phyloP scores from a whole-genome alignment of 2,888 invertebrate genomes.

The Norana najaformis region DNA sequence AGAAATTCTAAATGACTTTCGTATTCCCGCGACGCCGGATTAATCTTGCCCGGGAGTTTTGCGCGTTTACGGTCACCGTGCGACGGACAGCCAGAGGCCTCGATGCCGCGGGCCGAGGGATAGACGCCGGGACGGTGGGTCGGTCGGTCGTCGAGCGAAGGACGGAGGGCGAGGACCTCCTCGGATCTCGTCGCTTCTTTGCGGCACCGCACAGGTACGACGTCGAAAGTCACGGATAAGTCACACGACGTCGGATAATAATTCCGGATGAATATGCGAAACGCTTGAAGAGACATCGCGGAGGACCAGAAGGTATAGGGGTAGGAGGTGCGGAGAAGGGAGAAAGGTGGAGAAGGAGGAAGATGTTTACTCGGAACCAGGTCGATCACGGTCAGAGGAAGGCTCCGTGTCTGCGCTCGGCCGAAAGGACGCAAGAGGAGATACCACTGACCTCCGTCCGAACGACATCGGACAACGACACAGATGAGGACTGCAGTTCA shows the following conservation, averaged over 20 bases:
- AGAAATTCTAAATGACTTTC: slow-evolving; percentile 7
- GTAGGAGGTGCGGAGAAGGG: background rate
- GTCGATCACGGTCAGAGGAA: slow-evolving; percentile 20
- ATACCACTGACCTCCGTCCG: slow-evolving; percentile 41
- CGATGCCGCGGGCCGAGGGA: background rate
- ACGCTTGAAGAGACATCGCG: background rate
- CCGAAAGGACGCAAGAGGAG: slow-evolving; percentile 37
- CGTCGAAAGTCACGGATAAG: background rate
- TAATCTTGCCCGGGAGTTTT: background rate
- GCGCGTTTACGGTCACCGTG: background rate
- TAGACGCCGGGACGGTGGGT: background rate
- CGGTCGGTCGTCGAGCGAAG: too few species aligned
- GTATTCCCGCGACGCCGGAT: background rate
- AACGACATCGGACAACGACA: slow-evolving; percentile 36
- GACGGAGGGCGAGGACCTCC: too few species aligned
- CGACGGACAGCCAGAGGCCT: too few species aligned
- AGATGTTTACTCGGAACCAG: background rate
- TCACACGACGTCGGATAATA: background rate
- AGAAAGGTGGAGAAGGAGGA: background rate
- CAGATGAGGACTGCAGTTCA: slow-evolving; percentile 41
- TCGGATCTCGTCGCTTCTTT: too few species aligned
- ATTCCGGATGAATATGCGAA: background rate
- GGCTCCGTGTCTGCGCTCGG: background rate
- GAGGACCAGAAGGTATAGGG: too few species aligned
- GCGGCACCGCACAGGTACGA: too few species aligned